phyloP scores from a whole-genome alignment of 2,797 vertebrate genomes.

The Halcyon badia region DNA sequence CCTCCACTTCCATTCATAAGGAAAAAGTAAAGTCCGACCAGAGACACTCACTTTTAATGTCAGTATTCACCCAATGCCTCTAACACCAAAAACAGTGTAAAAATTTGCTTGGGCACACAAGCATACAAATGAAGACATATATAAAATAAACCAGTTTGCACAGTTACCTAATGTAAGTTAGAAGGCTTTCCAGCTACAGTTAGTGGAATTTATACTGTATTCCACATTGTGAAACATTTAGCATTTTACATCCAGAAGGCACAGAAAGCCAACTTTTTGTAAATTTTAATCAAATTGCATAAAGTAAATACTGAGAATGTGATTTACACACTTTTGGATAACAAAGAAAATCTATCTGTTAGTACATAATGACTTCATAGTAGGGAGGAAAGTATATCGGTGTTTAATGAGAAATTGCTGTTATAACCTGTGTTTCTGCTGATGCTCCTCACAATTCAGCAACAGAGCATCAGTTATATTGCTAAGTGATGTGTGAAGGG shows the following conservation, averaged over 20 bases:
- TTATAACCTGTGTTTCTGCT: not conserved
- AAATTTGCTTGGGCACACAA: not conserved
- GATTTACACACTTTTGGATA: not conserved
- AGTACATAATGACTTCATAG: not conserved
- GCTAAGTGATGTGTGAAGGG: not conserved
- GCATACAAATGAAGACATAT: not conserved
- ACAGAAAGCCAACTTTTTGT: fast-evolving
- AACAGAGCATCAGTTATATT: not conserved
- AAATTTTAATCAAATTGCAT: not conserved
- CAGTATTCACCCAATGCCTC: not conserved
- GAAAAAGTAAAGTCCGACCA: not conserved
- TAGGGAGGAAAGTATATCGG: not conserved
- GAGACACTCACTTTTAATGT: not conserved
- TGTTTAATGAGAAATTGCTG: not conserved
- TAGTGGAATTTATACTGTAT: not conserved
- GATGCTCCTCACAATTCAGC: not conserved
- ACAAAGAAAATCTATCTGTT: not conserved
- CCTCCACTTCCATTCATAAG: not conserved
- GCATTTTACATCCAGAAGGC: not conserved
- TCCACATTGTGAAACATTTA: not conserved
- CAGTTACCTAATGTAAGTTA: not conserved
- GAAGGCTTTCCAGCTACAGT: not conserved
- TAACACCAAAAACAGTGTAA: not conserved
- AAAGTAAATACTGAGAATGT: not conserved
- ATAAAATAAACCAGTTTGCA: not conserved